phyloP scores from a whole-genome alignment of 1,140 invertebrate genomes.

The Listronotus bonariensis region DNA sequence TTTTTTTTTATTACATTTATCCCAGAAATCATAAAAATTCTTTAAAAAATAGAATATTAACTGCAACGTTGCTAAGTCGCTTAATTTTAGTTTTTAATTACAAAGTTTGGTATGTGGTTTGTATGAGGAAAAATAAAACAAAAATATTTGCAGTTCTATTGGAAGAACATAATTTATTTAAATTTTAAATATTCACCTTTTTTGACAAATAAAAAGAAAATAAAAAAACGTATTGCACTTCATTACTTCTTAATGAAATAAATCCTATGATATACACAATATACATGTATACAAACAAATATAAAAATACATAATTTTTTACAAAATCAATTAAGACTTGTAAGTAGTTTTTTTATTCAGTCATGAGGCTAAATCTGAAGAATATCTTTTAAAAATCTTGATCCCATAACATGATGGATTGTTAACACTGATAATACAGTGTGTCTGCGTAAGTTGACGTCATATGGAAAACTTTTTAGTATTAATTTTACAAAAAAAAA shows the following conservation, averaged over 20 bases:
- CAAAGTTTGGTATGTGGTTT: too few relatives aligned
- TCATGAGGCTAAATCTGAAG: slow-evolving; percentile 29
- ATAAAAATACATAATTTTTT: slow-evolving; percentile 31
- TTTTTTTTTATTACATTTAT: too few relatives aligned
- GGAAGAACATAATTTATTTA: slow-evolving; percentile 33
- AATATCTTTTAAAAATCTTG: slow-evolving; percentile 23
- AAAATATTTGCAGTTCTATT: slow-evolving; percentile 8
- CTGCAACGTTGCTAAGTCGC: too few relatives aligned
- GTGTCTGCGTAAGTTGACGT: too few relatives aligned
- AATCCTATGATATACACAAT: slow-evolving; percentile 23
- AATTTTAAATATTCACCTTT: slow-evolving; percentile 18
- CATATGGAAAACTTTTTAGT: too few relatives aligned
- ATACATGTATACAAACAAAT: slow-evolving; percentile 34
- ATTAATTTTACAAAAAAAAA: too few relatives aligned
- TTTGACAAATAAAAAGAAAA: slow-evolving; percentile 32
- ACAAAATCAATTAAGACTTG: slow-evolving; percentile 20
- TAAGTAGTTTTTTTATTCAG: slow-evolving; percentile 18
- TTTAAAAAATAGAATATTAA: too few relatives aligned
- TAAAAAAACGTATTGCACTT: slow-evolving; percentile 31
- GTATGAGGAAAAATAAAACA: slow-evolving; percentile 5
- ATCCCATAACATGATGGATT: slow-evolving; percentile 30
- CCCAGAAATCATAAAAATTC: too few relatives aligned
- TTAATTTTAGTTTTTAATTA: too few relatives aligned
- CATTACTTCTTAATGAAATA: slow-evolving; percentile 10
- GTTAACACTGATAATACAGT: too few relatives aligned